Conservation (phyloP, 2,113 vertebrate genomes). For the Empidonax traillii region DNA sequence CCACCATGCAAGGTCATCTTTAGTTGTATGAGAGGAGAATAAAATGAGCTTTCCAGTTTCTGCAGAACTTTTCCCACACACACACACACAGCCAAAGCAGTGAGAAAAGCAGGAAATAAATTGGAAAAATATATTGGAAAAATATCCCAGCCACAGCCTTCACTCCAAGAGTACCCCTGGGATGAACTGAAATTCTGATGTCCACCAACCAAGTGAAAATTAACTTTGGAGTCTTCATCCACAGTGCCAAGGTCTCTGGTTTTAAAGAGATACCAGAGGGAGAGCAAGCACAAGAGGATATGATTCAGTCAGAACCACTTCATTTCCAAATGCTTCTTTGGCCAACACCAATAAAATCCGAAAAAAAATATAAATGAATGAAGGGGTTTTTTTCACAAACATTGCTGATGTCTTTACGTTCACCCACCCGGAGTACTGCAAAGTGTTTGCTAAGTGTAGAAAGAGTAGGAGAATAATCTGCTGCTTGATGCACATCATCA, state of each 20-base stretch:
- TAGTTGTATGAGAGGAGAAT: accelerated
- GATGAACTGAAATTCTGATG: not conserved
- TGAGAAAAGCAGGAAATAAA: not conserved
- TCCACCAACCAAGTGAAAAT: not conserved
- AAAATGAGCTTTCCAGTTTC: not conserved
- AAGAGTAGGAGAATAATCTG: not conserved
- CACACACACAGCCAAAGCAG: not conserved
- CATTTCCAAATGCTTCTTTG: not conserved
- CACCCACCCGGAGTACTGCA: not conserved
- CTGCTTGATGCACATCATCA: not conserved
- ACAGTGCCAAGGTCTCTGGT: not conserved
- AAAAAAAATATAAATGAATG: not conserved
- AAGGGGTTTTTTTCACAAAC: not conserved
- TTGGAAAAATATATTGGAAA: not conserved
- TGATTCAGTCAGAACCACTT: not conserved
- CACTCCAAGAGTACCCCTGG: not conserved
- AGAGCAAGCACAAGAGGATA: not conserved
- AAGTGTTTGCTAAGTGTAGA: not conserved
- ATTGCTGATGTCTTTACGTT: not conserved
- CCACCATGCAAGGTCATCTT: not conserved
- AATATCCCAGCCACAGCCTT: not conserved
- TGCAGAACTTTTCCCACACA: not conserved
- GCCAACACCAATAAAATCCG: not conserved
- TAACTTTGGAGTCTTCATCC: not conserved
- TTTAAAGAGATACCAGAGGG: not conserved